phyloP scores from a whole-genome alignment of 2,113 vertebrate genomes.

The Chionomys nivalis region DNA sequence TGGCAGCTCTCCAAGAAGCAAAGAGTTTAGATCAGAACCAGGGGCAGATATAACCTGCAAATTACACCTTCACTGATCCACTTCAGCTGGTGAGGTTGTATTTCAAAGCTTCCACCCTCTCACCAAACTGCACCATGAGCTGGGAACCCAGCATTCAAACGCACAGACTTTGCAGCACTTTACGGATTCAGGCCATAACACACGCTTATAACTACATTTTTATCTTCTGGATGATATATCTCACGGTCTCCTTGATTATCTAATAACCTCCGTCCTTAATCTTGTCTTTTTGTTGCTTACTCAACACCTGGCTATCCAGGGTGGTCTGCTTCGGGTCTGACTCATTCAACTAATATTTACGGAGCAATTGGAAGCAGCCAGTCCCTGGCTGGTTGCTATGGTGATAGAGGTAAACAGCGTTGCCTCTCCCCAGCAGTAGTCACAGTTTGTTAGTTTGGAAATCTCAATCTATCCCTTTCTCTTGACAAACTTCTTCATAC shows the following conservation, averaged over 20 bases:
- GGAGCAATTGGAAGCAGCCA: constrained; percentile 53
- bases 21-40: not conserved
- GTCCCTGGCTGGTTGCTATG: constrained; percentile 60
- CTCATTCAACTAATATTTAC: constrained; percentile 74
- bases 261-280: not conserved
- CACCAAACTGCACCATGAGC: too few species aligned
- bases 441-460: not conserved
- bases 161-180: not conserved
- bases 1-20: not conserved
- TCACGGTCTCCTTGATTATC: not conserved
- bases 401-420: constrained; percentile 48
- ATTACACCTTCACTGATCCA: not conserved
- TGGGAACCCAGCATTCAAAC: not conserved
- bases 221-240: constrained; percentile 8
- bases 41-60: not conserved
- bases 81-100: not conserved
- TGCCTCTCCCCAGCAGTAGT: not conserved
- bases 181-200: not conserved
- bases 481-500: constrained; percentile 31
- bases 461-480: constrained; percentile 18
- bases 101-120: not conserved
- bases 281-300: constrained; percentile 27
- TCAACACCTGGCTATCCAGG: constrained; percentile 56
- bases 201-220: constrained; percentile 1
- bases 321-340: constrained; percentile 55